Base-by-base conservation (phyloP, 2,888 invertebrate species). In the Leucophora obtusa region DNA sequence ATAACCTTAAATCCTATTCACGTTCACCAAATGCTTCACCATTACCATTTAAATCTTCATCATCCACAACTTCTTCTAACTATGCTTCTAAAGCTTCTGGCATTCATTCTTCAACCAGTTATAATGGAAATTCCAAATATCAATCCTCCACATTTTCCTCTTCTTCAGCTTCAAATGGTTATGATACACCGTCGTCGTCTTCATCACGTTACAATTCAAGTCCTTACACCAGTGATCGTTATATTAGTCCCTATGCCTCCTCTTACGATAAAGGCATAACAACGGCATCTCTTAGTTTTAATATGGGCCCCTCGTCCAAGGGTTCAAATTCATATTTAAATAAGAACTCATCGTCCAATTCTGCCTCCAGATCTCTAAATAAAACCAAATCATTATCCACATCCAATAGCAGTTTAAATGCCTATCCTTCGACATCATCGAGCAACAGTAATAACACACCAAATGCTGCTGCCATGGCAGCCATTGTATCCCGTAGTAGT, bases 251-350 rank as follows among this genome's bases (percentile, higher is more conserved):
- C 63, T 90, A 90, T 78, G 82, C 86, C 62, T 88, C 88, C 70
- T 88, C 86, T 74, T 91, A 90, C 83, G 90, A 91, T 75, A 90
- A 91, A 83, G 90, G 90, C 24, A 86, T 91, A 15, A 91, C 90
- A 9, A 91, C 90, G n/a, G 90, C 91, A 10, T 90, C 90, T 9
- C 84, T 91, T 11, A 90, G 87, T 77, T 84, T 90, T 17, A 84
- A 83, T 35, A 74, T 60, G 43, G 75, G 77, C 8, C 35, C 85
- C 51, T 82, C 87, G 11, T 87, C 87, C 63, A 87, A 86, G 77
- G 84, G 85, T 7, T 85, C 85, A 15, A 87, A 86, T 76, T 82
- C 87, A 14, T 87, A 82, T 68, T 50, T 77, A 35, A 78, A 82
- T 15, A 82, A 82, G 62, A 69, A 72, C 62, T 80, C 86, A 47